Percentiles rank a stretch among this genome's conserved stretches.
Conservation (phyloP, 1,140 invertebrate species). For the Wasmannia auropunctata region DNA sequence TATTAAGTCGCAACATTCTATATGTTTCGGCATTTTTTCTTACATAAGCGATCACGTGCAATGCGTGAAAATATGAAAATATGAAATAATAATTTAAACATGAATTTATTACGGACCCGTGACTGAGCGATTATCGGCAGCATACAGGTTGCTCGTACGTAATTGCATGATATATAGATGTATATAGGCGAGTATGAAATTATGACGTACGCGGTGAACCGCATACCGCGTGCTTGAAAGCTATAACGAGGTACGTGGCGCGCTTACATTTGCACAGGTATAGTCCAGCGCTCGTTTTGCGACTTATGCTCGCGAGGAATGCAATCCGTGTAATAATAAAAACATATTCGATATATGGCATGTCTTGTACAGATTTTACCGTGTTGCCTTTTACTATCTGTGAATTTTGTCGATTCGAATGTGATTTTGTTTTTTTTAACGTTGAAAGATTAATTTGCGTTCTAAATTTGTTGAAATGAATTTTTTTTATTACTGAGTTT, state of each 20-base stretch:
- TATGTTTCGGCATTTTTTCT: background rate
- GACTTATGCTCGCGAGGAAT: slow-evolving; percentile 40
- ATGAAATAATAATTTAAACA: slow-evolving; percentile 57
- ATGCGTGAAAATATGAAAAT: slow-evolving; percentile 35
- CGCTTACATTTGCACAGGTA: slow-evolving; percentile 53
- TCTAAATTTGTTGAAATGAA: background rate
- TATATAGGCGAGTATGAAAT: slow-evolving; percentile 58
- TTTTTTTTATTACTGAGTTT: background rate
- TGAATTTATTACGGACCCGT: slow-evolving; percentile 40
- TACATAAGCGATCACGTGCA: slow-evolving; percentile 24
- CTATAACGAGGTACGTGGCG: slow-evolving; percentile 56
- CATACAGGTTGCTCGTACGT: slow-evolving; percentile 54
- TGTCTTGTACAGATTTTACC: background rate
- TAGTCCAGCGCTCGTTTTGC: slow-evolving; percentile 22
- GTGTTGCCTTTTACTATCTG: background rate
- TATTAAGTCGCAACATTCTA: background rate
- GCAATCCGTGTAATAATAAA: slow-evolving; percentile 26
- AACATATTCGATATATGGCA: slow-evolving; percentile 13
- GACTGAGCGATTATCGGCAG: slow-evolving; percentile 55
- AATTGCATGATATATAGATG: slow-evolving; percentile 58
- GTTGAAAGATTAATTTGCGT: background rate
- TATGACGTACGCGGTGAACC: slow-evolving; percentile 60
- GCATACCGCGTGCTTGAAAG: slow-evolving; percentile 59
- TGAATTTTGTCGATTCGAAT: background rate
- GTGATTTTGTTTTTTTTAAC: background rate